Base-by-base conservation (phyloP, 2,113 vertebrate species). In the Sula dactylatra region DNA sequence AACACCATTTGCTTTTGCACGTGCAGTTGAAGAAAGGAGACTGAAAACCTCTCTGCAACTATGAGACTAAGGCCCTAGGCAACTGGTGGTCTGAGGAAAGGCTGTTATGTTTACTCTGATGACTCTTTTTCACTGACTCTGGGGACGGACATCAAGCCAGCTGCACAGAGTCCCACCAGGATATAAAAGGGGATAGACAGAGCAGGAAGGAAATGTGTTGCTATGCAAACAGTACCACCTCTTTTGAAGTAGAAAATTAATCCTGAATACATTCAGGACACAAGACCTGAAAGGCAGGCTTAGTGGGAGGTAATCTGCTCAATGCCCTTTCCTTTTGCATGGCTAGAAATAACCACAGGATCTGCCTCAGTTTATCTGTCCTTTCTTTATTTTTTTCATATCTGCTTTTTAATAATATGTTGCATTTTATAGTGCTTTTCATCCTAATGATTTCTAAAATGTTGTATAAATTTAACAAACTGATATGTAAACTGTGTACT, bases 201-300 rank as follows among this genome's bases (percentile, higher is more conserved):
- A 84, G 29, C 47, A 91, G 85, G 50, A 96, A 94, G 49, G 49
- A 92, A 90, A 91, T 56, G 4, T 17, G 25, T 81, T 93, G 44
- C 76, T 92, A 73, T 92, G 52, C 66, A 81, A 94, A 95, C 12
- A 87, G 38, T n/a, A 58, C 29, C 77, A 72, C 54, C 32, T 87
- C 89, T 94, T 97, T 87, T 95, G 95, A 95, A 96, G 89, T 11
- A 83, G 56, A 70, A 52, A 83, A 80, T 93, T 96, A 95, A 95
- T 89, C 56, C 92, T 70, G 77, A 96, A 92, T 89, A 36, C 47
- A 92, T 95, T 86, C 85, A 94, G 87, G 59, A 91, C 56, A 76
- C 67, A 76, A 86, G 80, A 91, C 49, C 87, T 93, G 87, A 97
- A 96, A 95, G 82, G 44, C 70, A 89, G 80, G 42, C 85, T 95